A percentile compares a stretch with the other conserved stretches of the same genome.
Conservation (phyloP, 2,888 invertebrate genomes). For the Meliscaeva auricollis region DNA sequence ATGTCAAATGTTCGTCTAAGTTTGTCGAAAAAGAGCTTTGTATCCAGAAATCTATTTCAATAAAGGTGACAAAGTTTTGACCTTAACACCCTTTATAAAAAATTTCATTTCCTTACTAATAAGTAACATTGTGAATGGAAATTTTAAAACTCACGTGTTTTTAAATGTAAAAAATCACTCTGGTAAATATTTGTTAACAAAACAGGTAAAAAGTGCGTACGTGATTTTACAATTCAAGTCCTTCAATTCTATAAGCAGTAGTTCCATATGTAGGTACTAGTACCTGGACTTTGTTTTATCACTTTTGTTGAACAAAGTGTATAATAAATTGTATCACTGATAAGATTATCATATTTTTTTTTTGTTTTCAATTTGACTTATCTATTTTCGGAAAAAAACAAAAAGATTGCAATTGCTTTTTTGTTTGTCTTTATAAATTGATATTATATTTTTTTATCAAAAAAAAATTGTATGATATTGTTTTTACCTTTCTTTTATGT, state of each 20-base stretch:
- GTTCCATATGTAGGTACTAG: neutral
- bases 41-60: too few species aligned
- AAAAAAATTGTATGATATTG: neutral
- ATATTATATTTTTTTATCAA: neutral
- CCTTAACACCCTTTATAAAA: too few species aligned
- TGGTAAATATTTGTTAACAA: neutral
- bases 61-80: too few species aligned
- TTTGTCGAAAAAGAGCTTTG: too few species aligned
- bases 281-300: conserved; percentile 23
- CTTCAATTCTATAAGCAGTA: neutral
- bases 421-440: neutral
- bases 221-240: neutral
- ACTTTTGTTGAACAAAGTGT: neutral
- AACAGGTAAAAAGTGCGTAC: neutral
- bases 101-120: too few species aligned
- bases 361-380: conserved; percentile 5
- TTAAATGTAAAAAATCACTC: neutral
- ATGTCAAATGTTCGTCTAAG: too few species aligned
- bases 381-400: neutral
- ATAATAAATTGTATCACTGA: conserved; percentile 6
- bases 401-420: conserved; percentile 1
- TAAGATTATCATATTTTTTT: neutral
- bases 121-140: too few species aligned
- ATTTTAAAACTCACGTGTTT: too few species aligned
- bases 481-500: neutral